Percentiles rank a stretch among this genome's conserved stretches.
Conservation (phyloP, 2,797 vertebrate species). For the Masticophis lateralis region DNA sequence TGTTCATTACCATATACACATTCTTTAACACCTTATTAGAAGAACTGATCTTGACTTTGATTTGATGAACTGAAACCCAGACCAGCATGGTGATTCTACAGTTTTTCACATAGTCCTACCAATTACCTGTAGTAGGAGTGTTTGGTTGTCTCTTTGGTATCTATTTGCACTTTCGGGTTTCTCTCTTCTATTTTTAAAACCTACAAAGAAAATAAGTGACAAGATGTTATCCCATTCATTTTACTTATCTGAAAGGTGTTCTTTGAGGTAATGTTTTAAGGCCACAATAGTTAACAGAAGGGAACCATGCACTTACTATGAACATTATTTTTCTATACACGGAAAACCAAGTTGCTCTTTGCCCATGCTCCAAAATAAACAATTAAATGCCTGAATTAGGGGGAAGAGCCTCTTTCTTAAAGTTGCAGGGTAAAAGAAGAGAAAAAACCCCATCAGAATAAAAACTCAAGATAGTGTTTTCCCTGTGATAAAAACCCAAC, state of each 20-base stretch:
- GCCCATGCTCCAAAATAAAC: neutral
- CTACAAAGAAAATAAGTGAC: conserved; percentile 49
- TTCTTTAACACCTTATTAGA: neutral
- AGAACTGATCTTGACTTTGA: neutral
- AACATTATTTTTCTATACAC: neutral
- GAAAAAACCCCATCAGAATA: too few relatives aligned
- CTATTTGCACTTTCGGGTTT: conserved; percentile 69
- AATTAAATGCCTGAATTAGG: neutral
- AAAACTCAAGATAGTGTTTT: neutral
- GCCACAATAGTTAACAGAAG: neutral
- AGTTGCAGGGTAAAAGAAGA: neutral
- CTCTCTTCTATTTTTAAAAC: conserved; percentile 52
- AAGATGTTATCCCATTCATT: neutral
- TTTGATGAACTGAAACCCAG: neutral
- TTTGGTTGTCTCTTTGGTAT: conserved; percentile 77
- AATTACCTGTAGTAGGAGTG: conserved; percentile 84
- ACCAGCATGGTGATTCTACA: neutral
- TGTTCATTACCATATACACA: neutral
- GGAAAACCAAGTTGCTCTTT: neutral
- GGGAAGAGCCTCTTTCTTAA: neutral
- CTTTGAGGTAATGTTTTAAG: neutral
- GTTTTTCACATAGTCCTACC: neutral
- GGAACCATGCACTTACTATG: neutral
- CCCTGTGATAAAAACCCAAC: neutral
- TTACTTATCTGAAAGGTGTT: neutral